Evolutionary conservation across 2,888 invertebrate species (phyloP).

Genomic region (Liopterus haemorrhoidalis): DNA sequence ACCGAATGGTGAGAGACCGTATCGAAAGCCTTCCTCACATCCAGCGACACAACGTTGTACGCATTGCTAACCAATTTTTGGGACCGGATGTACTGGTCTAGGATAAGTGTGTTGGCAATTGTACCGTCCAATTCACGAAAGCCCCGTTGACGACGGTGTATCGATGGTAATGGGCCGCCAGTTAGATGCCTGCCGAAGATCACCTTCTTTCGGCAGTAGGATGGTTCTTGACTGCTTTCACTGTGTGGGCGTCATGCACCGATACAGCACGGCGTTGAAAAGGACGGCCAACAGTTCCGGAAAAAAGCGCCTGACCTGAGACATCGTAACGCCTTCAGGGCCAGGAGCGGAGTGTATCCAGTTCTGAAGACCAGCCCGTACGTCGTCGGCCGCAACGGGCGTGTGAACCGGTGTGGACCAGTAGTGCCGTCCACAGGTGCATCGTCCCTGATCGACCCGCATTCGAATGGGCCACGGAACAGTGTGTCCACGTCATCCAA

Average conservation of each 20-base stretch:
- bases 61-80: conserved; percentile 33
- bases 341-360: conserved; percentile 25
- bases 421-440: too few species aligned
- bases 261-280: conserved; percentile 16
- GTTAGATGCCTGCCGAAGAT: conserved; percentile 26
- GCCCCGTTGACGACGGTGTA: conserved; percentile 33
- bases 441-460: too few species aligned
- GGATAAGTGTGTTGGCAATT: conserved; percentile 37
- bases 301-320: neutral
- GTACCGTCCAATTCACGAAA: conserved; percentile 39
- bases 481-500: too few species aligned
- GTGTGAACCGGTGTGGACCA: too few species aligned
- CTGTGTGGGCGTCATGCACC: too few species aligned
- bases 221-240: too few species aligned
- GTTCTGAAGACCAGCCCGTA: too few species aligned
- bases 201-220: conserved; percentile 22
- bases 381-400: too few species aligned
- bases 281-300: conserved; percentile 9
- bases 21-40: conserved; percentile 44
- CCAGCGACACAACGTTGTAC: conserved; percentile 40
- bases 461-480: too few species aligned
- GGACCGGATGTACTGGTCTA: conserved; percentile 32
- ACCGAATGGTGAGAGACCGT: conserved; percentile 31
- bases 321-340: conserved; percentile 20
- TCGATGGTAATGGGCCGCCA: conserved; percentile 37